phyloP scores from a whole-genome alignment of 2,888 invertebrate species.

The Fragum fragum region DNA sequence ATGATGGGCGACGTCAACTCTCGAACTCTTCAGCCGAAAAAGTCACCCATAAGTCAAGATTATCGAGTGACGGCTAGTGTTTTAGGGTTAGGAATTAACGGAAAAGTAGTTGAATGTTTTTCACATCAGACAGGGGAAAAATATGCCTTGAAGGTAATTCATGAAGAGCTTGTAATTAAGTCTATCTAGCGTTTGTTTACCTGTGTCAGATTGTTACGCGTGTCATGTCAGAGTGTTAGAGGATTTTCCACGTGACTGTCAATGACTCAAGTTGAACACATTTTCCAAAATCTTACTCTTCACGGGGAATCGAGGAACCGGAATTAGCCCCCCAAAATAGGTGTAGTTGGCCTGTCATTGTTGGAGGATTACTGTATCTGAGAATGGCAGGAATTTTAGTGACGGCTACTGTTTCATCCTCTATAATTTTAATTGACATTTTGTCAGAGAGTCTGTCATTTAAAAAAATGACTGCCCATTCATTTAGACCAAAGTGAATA shows the following conservation, averaged over 20 bases:
- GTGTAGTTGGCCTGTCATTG: too few relatives aligned
- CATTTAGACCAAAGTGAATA: too few relatives aligned
- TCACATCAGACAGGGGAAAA: constrained; percentile 92
- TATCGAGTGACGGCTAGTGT: constrained; percentile 97
- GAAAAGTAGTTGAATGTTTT: constrained; percentile 98
- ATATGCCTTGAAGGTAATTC: constrained; percentile 95
- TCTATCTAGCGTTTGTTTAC: not conserved
- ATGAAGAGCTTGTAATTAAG: not conserved
- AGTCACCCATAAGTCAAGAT: constrained; percentile 94
- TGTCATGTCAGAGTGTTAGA: not conserved
- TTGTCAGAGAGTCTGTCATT: too few relatives aligned
- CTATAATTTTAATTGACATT: too few relatives aligned
- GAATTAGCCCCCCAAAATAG: too few relatives aligned
- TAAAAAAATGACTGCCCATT: too few relatives aligned
- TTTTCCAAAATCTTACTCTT: too few relatives aligned
- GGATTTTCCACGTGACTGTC: not conserved
- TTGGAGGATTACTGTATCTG: too few relatives aligned
- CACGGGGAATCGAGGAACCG: too few relatives aligned
- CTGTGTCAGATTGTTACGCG: not conserved
- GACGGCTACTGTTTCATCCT: too few relatives aligned
- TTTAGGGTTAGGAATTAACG: constrained; percentile 98
- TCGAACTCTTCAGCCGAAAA: constrained; percentile 88
- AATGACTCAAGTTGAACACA: not conserved
- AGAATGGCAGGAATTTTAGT: too few relatives aligned
- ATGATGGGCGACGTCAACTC: constrained; percentile 77